phyloP scores from a whole-genome alignment of 1,140 invertebrate genomes.

The Megalopta genalis region DNA sequence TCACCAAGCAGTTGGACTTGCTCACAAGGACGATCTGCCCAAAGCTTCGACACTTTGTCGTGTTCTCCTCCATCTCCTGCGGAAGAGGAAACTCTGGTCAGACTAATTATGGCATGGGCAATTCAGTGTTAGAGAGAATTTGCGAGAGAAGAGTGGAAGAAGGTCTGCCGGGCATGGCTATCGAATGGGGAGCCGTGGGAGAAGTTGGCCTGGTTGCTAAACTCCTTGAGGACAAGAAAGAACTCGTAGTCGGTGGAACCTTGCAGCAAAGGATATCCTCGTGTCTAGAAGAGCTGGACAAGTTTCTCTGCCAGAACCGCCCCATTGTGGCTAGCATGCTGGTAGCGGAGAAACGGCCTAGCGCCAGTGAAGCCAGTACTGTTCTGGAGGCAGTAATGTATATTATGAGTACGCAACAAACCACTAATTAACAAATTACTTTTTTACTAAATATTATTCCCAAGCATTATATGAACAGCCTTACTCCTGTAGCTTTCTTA shows the following conservation, averaged over 20 bases:
- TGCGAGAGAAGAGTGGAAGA: slow-evolving; percentile 79
- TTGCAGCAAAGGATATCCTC: slow-evolving; percentile 85
- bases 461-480: too few species aligned
- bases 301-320: slow-evolving; percentile 81
- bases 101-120: slow-evolving; percentile 87
- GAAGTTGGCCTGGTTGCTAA: slow-evolving; percentile 83
- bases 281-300: slow-evolving; percentile 80
- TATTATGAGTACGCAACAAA: slow-evolving; percentile 75
- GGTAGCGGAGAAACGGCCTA: slow-evolving; percentile 81
- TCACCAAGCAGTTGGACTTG: slow-evolving; percentile 79
- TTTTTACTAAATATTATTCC: too few species aligned
- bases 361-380: slow-evolving; percentile 64
- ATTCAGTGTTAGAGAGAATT: slow-evolving; percentile 83
- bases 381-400: slow-evolving; percentile 78
- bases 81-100: slow-evolving; percentile 90
- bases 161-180: slow-evolving; percentile 81
- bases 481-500: too few species aligned
- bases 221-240: slow-evolving; percentile 84
- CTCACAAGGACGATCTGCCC: slow-evolving; percentile 80
- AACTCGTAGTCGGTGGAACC: slow-evolving; percentile 82
- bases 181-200: slow-evolving; percentile 83
- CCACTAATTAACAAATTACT: not conserved
- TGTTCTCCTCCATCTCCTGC: slow-evolving; percentile 89
- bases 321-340: slow-evolving; percentile 85
- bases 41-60: slow-evolving; percentile 81